Evolutionary conservation across 35 echinoderm and acorn worm species (phyloP).

Genomic region (Apostichopus japonicus): DNA sequence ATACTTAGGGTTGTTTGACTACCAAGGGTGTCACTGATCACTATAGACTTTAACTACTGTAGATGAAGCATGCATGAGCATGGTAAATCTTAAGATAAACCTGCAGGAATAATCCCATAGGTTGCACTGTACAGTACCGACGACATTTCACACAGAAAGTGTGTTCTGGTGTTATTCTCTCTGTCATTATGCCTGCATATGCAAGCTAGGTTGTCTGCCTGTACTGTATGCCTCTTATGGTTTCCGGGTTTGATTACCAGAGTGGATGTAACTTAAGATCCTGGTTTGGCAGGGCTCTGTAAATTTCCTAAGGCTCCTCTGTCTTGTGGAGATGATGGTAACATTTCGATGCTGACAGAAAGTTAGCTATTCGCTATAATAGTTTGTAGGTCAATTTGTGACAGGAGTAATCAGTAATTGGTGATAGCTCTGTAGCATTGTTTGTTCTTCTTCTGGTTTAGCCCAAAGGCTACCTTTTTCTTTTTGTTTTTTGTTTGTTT

Average conservation of each 20-base stretch:
- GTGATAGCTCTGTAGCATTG: too few species aligned
- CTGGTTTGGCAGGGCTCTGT: conserved; percentile 6
- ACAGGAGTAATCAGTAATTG: neutral
- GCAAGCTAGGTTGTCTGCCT: conserved; percentile 2
- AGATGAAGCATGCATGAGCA: too few species aligned
- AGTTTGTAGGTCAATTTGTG: conserved; percentile 13
- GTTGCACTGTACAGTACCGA: too few species aligned
- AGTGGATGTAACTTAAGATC: conserved; percentile 4
- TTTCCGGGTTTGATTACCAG: conserved; percentile 7
- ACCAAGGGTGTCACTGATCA: too few species aligned
- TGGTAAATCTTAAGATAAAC: too few species aligned
- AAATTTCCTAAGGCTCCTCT: neutral
- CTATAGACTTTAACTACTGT: too few species aligned
- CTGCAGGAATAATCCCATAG: too few species aligned
- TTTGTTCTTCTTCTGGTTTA: too few species aligned
- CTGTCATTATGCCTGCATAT: conserved; percentile 10
- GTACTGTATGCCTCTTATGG: neutral
- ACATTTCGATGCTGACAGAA: conserved; percentile 3
- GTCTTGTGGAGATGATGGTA: neutral
- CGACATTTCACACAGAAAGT: too few species aligned
- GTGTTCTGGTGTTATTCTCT: neutral
- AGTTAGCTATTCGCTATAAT: neutral
- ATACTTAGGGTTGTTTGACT: too few species aligned
- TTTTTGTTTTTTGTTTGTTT: too few species aligned
- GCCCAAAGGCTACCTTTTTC: too few species aligned